Percentiles rank a stretch among this genome's conserved stretches.
Conservation (phyloP, 2,113 vertebrate genomes). For the Zootoca vivipara region DNA sequence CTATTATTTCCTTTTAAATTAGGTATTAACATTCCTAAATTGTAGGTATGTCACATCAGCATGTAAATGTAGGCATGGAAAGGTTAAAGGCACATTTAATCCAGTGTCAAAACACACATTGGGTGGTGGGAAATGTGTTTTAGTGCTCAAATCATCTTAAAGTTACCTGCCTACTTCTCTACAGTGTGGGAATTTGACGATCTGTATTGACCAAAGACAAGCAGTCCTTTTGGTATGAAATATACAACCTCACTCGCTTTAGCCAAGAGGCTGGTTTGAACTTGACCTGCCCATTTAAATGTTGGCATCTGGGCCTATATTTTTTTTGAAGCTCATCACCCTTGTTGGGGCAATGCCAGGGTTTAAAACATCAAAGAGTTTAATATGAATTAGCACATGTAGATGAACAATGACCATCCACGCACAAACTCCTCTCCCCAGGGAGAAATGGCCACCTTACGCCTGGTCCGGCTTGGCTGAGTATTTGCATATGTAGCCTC, state of each 20-base stretch:
- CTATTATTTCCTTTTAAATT: not conserved
- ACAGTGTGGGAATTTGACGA: not conserved
- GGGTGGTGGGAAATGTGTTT: not conserved
- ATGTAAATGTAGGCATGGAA: not conserved
- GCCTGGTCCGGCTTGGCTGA: not conserved
- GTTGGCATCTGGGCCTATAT: not conserved
- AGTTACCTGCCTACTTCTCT: not conserved
- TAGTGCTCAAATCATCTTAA: not conserved
- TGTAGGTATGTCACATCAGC: not conserved
- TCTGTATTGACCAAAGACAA: not conserved
- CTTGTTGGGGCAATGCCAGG: not conserved
- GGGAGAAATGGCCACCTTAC: not conserved
- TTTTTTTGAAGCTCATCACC: not conserved
- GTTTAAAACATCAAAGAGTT: not conserved
- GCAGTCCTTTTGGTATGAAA: not conserved
- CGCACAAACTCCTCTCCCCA: not conserved
- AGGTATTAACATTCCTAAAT: too few relatives aligned
- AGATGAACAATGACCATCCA: not conserved
- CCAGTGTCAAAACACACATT: not conserved
- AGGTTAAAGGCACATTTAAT: not conserved
- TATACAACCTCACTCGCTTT: not conserved
- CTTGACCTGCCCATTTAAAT: not conserved
- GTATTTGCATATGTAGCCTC: not conserved
- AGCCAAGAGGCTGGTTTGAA: not conserved
- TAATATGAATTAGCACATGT: not conserved